A percentile compares a stretch with the other conserved stretches of the same genome.
Evolutionary conservation across 2,113 vertebrate species (phyloP).

Genomic region (Amblyornis subalaris): DNA sequence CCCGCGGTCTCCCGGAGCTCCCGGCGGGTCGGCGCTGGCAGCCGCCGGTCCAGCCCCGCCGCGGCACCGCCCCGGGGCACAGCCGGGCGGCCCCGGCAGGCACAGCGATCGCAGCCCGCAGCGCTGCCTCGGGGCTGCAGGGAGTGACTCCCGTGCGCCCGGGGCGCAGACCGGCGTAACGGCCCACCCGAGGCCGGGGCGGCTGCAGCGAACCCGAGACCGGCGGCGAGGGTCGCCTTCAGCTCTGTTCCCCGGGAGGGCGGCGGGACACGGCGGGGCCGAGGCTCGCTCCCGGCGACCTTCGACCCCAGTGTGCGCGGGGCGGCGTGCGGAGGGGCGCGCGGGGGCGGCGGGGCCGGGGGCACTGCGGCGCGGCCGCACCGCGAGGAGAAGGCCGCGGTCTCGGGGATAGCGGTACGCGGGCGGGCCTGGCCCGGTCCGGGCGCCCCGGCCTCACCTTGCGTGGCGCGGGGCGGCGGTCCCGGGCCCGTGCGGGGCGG

Average conservation of each 20-base stretch:
- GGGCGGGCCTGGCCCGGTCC: neutral
- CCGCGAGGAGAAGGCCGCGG: neutral
- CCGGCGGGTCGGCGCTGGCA: neutral
- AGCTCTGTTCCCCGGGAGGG: neutral
- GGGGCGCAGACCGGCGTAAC: neutral
- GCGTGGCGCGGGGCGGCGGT: too few relatives aligned
- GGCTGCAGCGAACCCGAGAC: neutral
- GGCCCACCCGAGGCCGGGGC: neutral
- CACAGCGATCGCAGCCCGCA: neutral
- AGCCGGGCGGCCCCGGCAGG: neutral
- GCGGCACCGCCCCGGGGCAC: neutral
- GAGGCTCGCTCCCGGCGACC: neutral
- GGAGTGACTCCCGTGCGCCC: neutral
- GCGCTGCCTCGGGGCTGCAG: neutral
- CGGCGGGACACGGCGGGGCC: neutral
- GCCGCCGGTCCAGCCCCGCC: neutral
- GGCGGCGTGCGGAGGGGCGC: too few relatives aligned
- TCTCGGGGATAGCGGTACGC: neutral
- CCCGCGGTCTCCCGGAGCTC: neutral
- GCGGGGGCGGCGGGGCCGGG: neutral
- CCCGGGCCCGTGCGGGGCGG: neutral
- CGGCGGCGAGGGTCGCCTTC: neutral
- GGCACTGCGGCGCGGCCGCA: neutral
- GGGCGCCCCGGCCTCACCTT: too few relatives aligned
- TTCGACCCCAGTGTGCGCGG: neutral